These are phyloP conservation scores for Torymus texanus DNA, from an alignment of 2,888 invertebrate species.

Conservation along the genomic window DNA sequence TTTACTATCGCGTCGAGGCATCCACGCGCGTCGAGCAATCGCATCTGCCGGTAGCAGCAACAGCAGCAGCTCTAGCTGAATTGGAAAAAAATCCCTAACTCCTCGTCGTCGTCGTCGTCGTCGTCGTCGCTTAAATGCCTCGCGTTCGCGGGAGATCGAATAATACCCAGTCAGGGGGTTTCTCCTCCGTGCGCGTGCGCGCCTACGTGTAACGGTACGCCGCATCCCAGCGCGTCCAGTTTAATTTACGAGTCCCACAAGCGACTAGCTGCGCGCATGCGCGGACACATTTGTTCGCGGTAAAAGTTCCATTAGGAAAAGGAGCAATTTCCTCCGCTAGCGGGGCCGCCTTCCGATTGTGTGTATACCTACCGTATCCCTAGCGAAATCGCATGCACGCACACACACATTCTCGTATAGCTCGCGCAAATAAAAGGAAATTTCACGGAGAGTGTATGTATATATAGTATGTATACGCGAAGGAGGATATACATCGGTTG, in stretches of 20 bases:
- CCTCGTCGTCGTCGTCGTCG: no score
- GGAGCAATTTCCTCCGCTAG: conserved; percentile 15
- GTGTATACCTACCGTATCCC: no score
- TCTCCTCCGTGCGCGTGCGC: not conserved
- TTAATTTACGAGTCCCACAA: conserved; percentile 34
- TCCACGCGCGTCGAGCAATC: no score
- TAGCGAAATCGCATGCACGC: no score
- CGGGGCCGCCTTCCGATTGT: conserved; percentile 16
- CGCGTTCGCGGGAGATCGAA: conserved; percentile 32
- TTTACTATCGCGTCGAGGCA: no score
- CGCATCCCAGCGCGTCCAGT: conserved; percentile 4
- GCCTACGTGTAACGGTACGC: no score
- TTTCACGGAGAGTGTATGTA: not conserved
- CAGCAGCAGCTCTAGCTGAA: not conserved
- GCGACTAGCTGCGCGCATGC: not conserved
- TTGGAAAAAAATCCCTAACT: not conserved
- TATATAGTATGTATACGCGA: not conserved
- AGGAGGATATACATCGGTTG: not conserved
- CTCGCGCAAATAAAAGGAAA: conserved; percentile 10
- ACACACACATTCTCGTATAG: no score
- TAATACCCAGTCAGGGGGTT: not conserved
- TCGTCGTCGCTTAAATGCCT: conserved; percentile 19
- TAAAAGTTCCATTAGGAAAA: not conserved
- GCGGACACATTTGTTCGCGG: not conserved
- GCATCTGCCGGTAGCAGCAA: not conserved